phyloP scores from a whole-genome alignment of 2,888 invertebrate genomes.

The Perizoma flavofasciatum region DNA sequence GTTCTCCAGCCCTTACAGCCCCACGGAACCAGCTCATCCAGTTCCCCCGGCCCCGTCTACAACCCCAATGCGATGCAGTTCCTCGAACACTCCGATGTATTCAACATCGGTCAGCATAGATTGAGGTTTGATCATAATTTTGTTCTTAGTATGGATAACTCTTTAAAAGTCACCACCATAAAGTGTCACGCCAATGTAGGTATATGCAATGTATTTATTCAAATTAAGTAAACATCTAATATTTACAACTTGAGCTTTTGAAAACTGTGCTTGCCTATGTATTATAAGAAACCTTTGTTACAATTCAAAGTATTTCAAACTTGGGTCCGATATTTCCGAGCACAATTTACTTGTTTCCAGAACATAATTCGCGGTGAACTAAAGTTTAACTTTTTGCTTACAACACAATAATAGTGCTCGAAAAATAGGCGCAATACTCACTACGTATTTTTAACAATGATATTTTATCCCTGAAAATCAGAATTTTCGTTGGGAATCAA shows the following conservation, averaged over 20 bases:
- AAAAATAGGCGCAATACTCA: neutral
- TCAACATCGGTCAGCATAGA: slow-evolving; percentile 88
- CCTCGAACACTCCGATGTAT: slow-evolving; percentile 89
- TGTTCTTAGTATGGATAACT: no score
- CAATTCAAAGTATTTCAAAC: no score
- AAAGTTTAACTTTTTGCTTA: slow-evolving; percentile 42
- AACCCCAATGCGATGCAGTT: slow-evolving; percentile 93
- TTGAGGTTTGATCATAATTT: slow-evolving; percentile 83
- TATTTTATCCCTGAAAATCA: no score
- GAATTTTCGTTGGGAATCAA: no score
- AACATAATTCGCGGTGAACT: slow-evolving; percentile 47
- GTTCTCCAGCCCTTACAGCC: slow-evolving; percentile 91
- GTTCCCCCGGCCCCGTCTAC: slow-evolving; percentile 85
- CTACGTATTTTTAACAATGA: no score
- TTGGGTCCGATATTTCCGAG: slow-evolving; percentile 39
- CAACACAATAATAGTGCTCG: neutral
- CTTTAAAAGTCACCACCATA: no score
- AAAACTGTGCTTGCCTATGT: no score
- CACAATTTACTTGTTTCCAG: slow-evolving; percentile 55
- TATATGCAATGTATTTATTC: no score
- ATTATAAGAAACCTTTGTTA: no score
- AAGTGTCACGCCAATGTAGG: no score
- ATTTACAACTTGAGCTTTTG: no score
- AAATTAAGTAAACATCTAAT: no score
- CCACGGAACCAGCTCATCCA: slow-evolving; percentile 82